Evolutionary conservation across 2,113 vertebrate genomes (phyloP).

Genomic region (Progne subis): DNA sequence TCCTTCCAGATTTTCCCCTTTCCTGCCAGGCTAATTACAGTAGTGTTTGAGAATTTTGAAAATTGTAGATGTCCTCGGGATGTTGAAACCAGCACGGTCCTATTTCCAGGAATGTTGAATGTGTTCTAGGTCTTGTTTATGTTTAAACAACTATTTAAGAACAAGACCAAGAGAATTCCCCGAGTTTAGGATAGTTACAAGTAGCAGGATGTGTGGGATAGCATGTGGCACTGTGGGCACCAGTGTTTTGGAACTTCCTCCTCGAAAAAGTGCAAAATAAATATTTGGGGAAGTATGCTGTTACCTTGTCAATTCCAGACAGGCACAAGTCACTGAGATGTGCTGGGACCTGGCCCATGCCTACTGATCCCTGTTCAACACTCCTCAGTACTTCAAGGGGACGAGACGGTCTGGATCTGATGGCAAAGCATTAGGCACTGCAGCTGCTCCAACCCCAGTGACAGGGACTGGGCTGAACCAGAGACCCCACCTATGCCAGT

Average conservation of each 20-base stretch:
- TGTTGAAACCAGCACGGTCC: not conserved
- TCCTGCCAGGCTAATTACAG: not conserved
- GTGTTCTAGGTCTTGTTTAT: not conserved
- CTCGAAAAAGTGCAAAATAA: not conserved
- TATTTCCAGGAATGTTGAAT: not conserved
- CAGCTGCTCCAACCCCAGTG: no score
- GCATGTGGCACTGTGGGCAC: not conserved
- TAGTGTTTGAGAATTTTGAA: not conserved
- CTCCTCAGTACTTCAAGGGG: not conserved
- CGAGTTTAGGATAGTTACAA: not conserved
- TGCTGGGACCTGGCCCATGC: not conserved
- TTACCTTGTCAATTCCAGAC: not conserved
- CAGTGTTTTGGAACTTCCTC: not conserved
- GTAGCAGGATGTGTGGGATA: not conserved
- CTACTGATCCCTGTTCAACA: not conserved
- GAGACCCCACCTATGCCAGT: not conserved
- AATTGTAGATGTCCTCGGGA: not conserved
- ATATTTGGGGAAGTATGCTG: not conserved
- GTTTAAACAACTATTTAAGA: not conserved
- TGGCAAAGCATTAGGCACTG: no score
- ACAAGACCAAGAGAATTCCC: not conserved
- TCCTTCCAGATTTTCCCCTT: not conserved
- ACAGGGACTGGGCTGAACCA: no score
- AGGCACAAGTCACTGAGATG: not conserved
- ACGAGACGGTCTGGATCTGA: no score